Evolutionary conservation across 2,888 invertebrate genomes (phyloP).

Genomic region (Clivina fossor): DNA sequence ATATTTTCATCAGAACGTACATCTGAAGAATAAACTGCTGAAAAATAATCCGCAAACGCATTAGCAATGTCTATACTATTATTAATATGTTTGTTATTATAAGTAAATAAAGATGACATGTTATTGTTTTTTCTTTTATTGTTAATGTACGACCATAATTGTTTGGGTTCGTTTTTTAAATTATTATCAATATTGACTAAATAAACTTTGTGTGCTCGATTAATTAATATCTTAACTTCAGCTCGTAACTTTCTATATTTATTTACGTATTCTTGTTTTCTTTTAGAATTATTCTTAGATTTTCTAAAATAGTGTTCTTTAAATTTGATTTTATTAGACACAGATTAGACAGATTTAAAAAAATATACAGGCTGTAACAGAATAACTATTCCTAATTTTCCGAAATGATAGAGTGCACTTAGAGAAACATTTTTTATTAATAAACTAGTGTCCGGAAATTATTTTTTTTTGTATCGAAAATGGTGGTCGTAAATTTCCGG

Average conservation of each 20-base stretch:
- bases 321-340: too few species aligned
- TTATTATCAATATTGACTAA: background rate
- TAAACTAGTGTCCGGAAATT: too few species aligned
- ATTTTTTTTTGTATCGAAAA: too few species aligned
- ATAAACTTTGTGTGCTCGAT: background rate
- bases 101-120: background rate
- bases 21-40: too few species aligned
- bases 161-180: background rate
- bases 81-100: background rate
- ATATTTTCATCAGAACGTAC: background rate
- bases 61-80: background rate
- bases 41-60: background rate
- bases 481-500: too few species aligned
- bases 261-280: background rate
- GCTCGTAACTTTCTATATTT: background rate
- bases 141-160: background rate
- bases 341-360: too few species aligned
- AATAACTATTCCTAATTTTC: too few species aligned
- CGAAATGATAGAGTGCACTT: too few species aligned
- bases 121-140: slow-evolving; percentile 3
- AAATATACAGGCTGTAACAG: too few species aligned
- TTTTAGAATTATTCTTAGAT: background rate
- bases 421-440: too few species aligned
- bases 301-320: background rate
- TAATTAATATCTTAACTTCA: background rate